Conservation (phyloP, 37 sponge, comb jelly and placozoan species). For the Chondrosia reniformis region DNA sequence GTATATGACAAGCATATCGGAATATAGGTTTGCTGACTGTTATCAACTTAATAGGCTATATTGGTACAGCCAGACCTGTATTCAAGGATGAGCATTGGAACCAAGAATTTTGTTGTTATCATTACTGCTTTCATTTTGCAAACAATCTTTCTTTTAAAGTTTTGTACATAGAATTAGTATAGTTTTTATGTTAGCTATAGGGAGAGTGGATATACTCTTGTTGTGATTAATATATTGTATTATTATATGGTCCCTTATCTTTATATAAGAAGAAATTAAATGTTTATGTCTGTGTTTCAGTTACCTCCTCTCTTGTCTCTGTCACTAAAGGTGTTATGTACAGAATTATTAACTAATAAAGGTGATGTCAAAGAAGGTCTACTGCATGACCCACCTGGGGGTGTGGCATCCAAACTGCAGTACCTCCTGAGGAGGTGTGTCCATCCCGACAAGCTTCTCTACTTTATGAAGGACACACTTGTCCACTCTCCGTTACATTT, state of each 20-base stretch:
- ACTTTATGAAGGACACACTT: slow-evolving; percentile 4
- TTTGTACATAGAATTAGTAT: no score
- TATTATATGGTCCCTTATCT: background rate
- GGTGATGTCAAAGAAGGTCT: background rate
- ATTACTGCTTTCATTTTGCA: no score
- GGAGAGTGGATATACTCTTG: background rate
- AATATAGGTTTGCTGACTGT: no score
- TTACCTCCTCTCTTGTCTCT: background rate
- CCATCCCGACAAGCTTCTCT: slow-evolving; percentile 11
- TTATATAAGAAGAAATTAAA: no score
- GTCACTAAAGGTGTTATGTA: background rate
- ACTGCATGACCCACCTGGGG: background rate
- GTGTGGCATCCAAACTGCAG: background rate
- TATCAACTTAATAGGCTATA: no score
- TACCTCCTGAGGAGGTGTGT: background rate
- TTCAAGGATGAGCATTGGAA: no score
- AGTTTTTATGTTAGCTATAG: no score
- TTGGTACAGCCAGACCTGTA: no score
- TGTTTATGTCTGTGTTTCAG: no score
- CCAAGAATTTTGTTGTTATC: no score
- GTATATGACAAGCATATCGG: no score
- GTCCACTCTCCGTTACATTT: background rate
- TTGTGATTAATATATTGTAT: background rate
- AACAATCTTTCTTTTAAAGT: no score
- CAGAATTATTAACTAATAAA: background rate